phyloP scores from a whole-genome alignment of 2,797 vertebrate species.

The Sandelia bainsii region DNA sequence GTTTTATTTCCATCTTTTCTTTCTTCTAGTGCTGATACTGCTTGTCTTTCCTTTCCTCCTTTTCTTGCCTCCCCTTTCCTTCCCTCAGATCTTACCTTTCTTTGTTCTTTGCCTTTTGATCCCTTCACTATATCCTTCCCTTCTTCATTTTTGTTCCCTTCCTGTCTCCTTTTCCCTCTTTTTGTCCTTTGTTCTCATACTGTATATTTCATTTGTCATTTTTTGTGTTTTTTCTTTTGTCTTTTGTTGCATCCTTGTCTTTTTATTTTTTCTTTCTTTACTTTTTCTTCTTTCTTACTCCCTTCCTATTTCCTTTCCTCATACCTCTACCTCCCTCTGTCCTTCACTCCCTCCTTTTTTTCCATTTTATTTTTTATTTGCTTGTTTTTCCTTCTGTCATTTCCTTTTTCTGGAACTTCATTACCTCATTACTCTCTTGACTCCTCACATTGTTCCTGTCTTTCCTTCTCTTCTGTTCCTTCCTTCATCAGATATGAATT shows the following conservation, averaged over 20 bases:
- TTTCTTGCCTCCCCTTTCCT: not conserved
- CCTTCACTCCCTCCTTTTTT: too few species aligned
- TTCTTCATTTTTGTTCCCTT: not conserved
- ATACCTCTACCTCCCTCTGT: too few species aligned
- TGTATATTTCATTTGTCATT: not conserved
- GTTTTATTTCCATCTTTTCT: not conserved
- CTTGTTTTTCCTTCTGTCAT: too few species aligned
- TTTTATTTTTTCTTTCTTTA: not conserved
- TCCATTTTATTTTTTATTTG: too few species aligned
- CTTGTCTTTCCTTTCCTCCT: not conserved
- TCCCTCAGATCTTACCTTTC: not conserved
- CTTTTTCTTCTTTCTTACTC: too few species aligned
- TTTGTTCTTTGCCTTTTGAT: too few species aligned
- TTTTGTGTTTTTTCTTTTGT: not conserved
- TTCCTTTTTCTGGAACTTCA: too few species aligned
- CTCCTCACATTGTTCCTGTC: too few species aligned
- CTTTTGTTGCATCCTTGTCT: not conserved
- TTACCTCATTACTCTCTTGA: too few species aligned
- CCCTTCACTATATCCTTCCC: not conserved
- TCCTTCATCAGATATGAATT: not conserved
- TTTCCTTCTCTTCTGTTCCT: not conserved
- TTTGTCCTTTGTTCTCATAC: not conserved
- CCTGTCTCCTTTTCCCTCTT: not conserved
- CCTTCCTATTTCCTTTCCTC: too few species aligned
- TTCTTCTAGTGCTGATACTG: too few species aligned